Evolutionary conservation across 2,113 vertebrate species (phyloP), one percentile per base, ranked within the genome.

Genomic region (Enhydra lutris): DNA sequence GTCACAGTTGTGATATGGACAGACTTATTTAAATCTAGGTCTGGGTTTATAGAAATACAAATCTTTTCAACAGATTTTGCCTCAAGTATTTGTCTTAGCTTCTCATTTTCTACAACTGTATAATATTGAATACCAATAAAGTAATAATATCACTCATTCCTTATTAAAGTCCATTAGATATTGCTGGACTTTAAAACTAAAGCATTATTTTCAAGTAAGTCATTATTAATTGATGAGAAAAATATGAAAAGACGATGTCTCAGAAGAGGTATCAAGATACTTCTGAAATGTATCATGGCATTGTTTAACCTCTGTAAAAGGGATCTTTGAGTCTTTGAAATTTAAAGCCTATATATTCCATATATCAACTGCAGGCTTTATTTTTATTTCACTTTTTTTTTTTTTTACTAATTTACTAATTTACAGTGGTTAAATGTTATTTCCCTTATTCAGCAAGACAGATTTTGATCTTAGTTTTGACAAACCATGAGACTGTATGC

Each of bases 361-460:
- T 67, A 9, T 4, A 67, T 63, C 18, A 45, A 26, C 11, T 61
- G 7, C 31, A 12, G 7, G 11, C 1, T 89, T 89, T 88, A 67
- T 61, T 82, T 63, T 82, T 81, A 85, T 73, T 80, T 10, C 52
- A 34, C 39, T 92, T 26, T 73, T 82, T 11, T 52, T 3, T 52
- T 52, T 55, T 55, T 55, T n/a, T 18, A 18, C 17, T 17, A 52
- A 52, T 55, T 84, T 52, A 29, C 52, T 89, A 31, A 55, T 95
- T 96, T 94, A 92, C 45, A 81, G 90, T 96, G 92, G 71, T 42
- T 52, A 95, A 90, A 24, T 93, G 8, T 93, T 82, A 88, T 73
- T 96, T 91, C 24, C 11, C 18, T 81, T 82, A 36, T 23, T 14
- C 1, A 96, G 74, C 96, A 94, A 97, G 31, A 55, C 29, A 96